Evolutionary conservation across 2,888 invertebrate species (phyloP).

Genomic region (Dynastes hyllus): DNA sequence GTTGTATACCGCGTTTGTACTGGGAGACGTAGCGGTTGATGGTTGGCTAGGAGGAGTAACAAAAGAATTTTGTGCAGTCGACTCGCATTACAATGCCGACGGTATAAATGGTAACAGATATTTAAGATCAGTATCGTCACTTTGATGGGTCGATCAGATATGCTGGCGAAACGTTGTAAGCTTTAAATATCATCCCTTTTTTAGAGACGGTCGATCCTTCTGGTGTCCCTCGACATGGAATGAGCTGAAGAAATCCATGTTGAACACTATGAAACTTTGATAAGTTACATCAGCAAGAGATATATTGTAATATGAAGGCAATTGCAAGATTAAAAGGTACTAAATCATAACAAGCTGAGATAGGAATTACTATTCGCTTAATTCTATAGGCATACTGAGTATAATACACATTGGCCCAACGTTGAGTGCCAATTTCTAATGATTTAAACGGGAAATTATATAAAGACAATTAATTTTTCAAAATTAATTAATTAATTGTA

Average conservation of each 20-base stretch:
- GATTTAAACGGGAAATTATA: too few relatives aligned
- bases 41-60: constrained; percentile 19
- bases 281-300: constrained; percentile 11
- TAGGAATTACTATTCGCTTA: neutral
- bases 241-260: constrained; percentile 35
- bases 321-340: neutral
- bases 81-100: constrained; percentile 46
- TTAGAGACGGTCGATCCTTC: constrained; percentile 21
- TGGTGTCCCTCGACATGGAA: constrained; percentile 34
- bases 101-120: constrained; percentile 55
- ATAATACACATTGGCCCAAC: too few relatives aligned
- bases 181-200: constrained; percentile 45
- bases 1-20: neutral
- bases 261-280: neutral
- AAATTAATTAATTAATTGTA: too few relatives aligned
- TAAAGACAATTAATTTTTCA: too few relatives aligned
- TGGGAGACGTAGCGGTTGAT: constrained; percentile 5
- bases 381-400: too few relatives aligned
- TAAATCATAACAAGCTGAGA: neutral
- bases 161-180: constrained; percentile 38
- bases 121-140: constrained; percentile 53
- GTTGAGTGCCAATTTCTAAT: too few relatives aligned
- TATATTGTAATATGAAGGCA: neutral
- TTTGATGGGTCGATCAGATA: constrained; percentile 49
- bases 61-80: constrained; percentile 47